Evolutionary conservation across 2,113 vertebrate species (phyloP).

Genomic region (Opisthocomus hoazin): DNA sequence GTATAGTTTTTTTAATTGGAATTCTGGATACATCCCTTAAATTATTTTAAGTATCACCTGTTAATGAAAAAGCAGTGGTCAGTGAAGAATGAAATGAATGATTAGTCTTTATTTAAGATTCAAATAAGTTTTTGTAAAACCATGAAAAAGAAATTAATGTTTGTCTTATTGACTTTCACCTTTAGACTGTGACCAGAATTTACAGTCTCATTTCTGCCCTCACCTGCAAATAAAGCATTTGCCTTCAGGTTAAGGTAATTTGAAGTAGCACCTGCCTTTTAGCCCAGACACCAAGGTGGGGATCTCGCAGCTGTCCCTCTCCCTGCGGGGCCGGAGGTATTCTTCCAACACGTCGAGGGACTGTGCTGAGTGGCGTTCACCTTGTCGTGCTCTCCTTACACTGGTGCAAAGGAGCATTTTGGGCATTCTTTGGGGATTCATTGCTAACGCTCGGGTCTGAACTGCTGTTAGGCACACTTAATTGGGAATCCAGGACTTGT

Average conservation of each 20-base stretch:
- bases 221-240: background rate
- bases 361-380: background rate
- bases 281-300: background rate
- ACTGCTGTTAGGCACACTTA: fast-evolving
- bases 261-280: background rate
- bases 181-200: background rate
- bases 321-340: background rate
- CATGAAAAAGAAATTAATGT: background rate
- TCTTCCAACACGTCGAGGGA: background rate
- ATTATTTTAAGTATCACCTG: background rate
- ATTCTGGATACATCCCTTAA: background rate
- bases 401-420: background rate
- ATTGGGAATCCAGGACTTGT: background rate
- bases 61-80: conserved; percentile 4
- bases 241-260: background rate
- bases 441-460: background rate
- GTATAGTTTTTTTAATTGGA: background rate
- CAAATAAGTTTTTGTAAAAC: background rate
- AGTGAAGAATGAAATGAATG: conserved; percentile 19
- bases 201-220: background rate
- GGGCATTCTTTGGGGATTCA: background rate
- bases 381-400: fast-evolving
- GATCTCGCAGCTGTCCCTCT: fast-evolving
- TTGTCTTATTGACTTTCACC: no score
- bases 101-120: conserved; percentile 33